A percentile compares a stretch with the other conserved stretches of the same genome.
These are phyloP conservation scores for Cephalopholis sonnerati DNA, from an alignment of 2,113 vertebrate species.

Conservation along the genomic window DNA sequence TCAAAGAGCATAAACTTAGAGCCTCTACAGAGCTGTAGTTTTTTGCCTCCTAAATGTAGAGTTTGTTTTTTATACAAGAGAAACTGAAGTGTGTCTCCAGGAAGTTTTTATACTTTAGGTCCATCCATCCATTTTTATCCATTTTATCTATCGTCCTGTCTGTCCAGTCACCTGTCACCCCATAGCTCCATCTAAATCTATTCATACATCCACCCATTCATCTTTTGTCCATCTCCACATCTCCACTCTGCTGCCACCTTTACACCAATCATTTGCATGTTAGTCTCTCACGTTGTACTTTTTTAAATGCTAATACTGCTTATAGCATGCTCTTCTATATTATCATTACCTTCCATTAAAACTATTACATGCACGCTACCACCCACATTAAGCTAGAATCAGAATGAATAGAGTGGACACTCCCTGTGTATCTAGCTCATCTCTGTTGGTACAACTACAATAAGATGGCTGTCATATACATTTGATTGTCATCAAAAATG, in stretches of 20 bases:
- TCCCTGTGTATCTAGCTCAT: background rate
- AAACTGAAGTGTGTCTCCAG: no score
- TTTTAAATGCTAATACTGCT: conserved; percentile 35
- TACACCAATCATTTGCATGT: conserved; percentile 62
- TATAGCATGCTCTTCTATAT: conserved; percentile 39
- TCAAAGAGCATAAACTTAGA: background rate
- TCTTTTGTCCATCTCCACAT: conserved; percentile 13
- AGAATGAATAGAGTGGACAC: conserved; percentile 52
- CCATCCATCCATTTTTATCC: background rate
- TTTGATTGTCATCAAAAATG: background rate
- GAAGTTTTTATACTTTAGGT: background rate
- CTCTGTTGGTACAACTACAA: background rate
- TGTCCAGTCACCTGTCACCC: background rate
- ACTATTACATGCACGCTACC: conserved; percentile 44
- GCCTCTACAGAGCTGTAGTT: background rate
- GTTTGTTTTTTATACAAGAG: background rate
- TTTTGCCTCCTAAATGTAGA: background rate
- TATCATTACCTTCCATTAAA: conserved; percentile 37
- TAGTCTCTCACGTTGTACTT: conserved; percentile 39
- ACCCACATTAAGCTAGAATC: conserved; percentile 42
- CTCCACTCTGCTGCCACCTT: conserved; percentile 36
- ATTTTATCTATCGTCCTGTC: background rate
- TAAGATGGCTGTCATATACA: background rate
- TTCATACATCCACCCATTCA: conserved; percentile 1
- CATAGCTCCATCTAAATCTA: background rate